These are phyloP conservation scores for Petrocephalus schoutedeni DNA, from an alignment of 2,797 vertebrate species.

Conservation along the genomic window DNA sequence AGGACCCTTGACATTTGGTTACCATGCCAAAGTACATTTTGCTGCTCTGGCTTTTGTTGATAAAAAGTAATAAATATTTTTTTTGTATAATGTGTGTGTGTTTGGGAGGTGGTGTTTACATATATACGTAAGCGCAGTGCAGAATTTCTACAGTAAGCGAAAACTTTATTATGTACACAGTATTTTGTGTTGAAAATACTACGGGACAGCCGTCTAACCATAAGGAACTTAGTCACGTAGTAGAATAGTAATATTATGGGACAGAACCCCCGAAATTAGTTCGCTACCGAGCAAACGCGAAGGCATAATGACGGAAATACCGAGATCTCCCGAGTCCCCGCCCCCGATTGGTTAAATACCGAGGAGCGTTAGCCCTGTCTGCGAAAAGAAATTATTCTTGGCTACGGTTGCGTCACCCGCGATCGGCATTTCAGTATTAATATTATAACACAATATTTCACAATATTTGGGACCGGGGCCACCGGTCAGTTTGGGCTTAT, in stretches of 20 bases:
- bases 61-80: slow-evolving; percentile 5
- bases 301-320: background rate
- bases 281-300: background rate
- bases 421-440: too few relatives aligned
- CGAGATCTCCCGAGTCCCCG: background rate
- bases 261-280: background rate
- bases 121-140: background rate
- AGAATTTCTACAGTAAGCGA: background rate
- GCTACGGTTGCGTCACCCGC: background rate
- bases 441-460: too few relatives aligned
- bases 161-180: background rate
- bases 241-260: background rate
- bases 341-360: background rate
- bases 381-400: background rate
- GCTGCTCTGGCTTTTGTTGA: background rate
- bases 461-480: too few relatives aligned
- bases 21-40: background rate
- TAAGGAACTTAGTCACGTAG: background rate
- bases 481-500: too few relatives aligned
- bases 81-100: background rate
- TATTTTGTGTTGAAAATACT: background rate
- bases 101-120: background rate
- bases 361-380: too few relatives aligned
- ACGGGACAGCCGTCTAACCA: background rate
- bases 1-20: background rate